Base-by-base conservation (phyloP, 1,140 invertebrate species). In the Harpegnathos saltator region DNA sequence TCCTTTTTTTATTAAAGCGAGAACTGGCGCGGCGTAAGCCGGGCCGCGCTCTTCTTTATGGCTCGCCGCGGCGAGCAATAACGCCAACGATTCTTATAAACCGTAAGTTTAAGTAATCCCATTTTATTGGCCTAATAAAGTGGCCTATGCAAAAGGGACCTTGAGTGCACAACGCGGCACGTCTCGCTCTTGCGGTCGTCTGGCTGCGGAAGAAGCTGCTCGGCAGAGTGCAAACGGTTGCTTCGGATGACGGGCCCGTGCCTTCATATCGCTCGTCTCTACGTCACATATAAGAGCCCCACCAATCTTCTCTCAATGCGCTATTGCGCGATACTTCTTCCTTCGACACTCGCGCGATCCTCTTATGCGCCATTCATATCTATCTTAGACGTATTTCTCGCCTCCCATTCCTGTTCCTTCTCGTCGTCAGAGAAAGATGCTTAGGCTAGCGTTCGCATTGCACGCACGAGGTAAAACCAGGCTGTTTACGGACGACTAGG, bases 91-190 rank as follows among this genome's bases (percentile, higher is more conserved):
- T 86, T 84, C 72, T 78, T 89, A 63, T 73, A 86, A 78, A 86
- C 77, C 78, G 26, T 15, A 52, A 5, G 38, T 44, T 58, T 80
- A 84, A 89, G 66, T 85, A 82, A 89, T 85, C 62, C 82, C 84
- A 86, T 81, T 89, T 90, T 89, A 90, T 90, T 65, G 77, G 54
- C 29, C 68, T 84, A 85, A 87, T 82, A 89, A 89, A 87, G 73
- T 26, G 26, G 14, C 48, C 58, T 54, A 58, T 62, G 71, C 52
- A 83, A 85, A 74, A 61, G 85, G 71, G 77, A 69, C 15, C 63
- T 56, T 38, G 54, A 71, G 73, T 87, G 87, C 85, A 87, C 87
- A 89, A 89, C 83, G 54, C 62, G 66, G 58, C 61, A 26, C 63
- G 48, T 61, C 48, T 63, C 58, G 15, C n/a, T 22, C 5, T 61